phyloP scores from a whole-genome alignment of 2,113 vertebrate genomes.

The Nothoprocta perdicaria region DNA sequence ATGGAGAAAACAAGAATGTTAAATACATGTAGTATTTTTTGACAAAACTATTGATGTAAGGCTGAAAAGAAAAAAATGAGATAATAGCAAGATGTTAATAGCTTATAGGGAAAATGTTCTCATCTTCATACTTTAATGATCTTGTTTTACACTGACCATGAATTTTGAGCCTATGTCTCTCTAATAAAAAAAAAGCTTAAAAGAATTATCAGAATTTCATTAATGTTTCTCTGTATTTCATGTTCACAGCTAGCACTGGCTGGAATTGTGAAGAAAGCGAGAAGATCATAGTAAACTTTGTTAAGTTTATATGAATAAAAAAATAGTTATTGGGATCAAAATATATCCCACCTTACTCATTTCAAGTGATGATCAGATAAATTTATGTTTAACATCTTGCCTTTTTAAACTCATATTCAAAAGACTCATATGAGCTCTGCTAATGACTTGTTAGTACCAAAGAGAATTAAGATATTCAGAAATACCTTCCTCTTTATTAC shows the following conservation, averaged over 20 bases:
- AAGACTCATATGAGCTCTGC: not conserved
- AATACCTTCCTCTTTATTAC: not conserved
- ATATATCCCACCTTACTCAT: not conserved
- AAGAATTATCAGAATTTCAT: not conserved
- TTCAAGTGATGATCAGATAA: slow-evolving; percentile 30
- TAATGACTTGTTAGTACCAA: not conserved
- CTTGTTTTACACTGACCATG: not conserved
- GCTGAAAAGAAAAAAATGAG: not conserved
- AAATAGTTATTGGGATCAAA: slow-evolving; percentile 1
- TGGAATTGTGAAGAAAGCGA: not conserved
- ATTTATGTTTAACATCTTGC: not conserved
- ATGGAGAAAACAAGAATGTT: not conserved
- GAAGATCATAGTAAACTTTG: not conserved
- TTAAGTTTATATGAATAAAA: not conserved
- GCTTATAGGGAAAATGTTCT: fast-evolving
- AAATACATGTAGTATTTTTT: not conserved
- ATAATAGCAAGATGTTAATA: not conserved
- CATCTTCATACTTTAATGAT: not conserved
- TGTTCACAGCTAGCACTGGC: not conserved
- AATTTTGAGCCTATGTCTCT: not conserved
- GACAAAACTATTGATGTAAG: not conserved
- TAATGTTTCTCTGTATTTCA: not conserved
- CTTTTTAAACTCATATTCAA: slow-evolving; percentile 5
- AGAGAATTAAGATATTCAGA: not conserved
- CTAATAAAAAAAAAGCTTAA: not conserved